These are phyloP conservation scores for Conistra vaccinii DNA, from an alignment of 2,888 invertebrate genomes.

Conservation along the genomic window DNA sequence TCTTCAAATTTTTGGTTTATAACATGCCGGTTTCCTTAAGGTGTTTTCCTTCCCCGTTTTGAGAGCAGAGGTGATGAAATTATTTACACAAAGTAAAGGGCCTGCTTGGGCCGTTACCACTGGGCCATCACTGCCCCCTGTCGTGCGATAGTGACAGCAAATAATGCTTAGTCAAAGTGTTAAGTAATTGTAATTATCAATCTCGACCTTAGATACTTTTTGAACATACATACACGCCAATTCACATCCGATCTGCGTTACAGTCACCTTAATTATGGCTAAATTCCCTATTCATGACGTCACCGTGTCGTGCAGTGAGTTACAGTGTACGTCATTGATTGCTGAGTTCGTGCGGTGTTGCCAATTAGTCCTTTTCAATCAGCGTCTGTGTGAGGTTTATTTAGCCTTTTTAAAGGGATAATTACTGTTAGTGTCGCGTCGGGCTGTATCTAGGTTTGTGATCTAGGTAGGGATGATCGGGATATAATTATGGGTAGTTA, in stretches of 20 bases:
- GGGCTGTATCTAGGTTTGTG: too few relatives aligned
- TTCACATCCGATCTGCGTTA: constrained; percentile 21
- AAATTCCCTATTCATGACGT: constrained; percentile 71
- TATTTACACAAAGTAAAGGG: too few relatives aligned
- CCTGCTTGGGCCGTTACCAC: too few relatives aligned
- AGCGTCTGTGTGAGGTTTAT: constrained; percentile 57
- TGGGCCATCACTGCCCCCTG: too few relatives aligned
- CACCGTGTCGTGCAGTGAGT: constrained; percentile 62
- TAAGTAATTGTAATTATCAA: too few relatives aligned
- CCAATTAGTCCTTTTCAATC: constrained; percentile 80
- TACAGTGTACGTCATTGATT: constrained; percentile 74
- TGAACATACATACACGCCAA: not conserved
- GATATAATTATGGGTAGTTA: not conserved
- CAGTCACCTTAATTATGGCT: constrained; percentile 71
- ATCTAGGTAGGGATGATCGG: not conserved
- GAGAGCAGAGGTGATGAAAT: too few relatives aligned
- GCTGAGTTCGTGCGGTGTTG: constrained; percentile 70
- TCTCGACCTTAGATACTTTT: not conserved
- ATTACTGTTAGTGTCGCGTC: constrained; percentile 36
- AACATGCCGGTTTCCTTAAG: too few relatives aligned
- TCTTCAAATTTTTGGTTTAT: too few relatives aligned
- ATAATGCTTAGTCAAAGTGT: not conserved
- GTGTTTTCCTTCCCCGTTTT: too few relatives aligned
- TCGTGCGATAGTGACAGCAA: not conserved
- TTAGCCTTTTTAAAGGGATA: constrained; percentile 55